Base-by-base conservation (phyloP, 2,888 invertebrate genomes). In the Polia nebulosa region DNA sequence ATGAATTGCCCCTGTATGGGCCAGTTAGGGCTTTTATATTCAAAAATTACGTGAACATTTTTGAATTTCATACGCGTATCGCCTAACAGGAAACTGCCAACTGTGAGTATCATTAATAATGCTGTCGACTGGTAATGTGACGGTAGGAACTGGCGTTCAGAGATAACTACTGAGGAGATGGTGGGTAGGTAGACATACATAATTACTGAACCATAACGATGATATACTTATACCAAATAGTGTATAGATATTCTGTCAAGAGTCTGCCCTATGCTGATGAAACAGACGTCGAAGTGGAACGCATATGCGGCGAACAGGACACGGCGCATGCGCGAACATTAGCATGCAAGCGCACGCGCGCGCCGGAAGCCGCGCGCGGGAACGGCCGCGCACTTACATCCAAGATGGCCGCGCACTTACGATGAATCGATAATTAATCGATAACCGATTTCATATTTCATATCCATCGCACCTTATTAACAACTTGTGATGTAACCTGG, bases 361-460 rank as follows among this genome's bases (percentile, higher is more conserved):
- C 91, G 92, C 93, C 95, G 95, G 95, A 95, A 95, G 93, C 91
- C 93, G 91, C 88, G 88, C 91, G 88, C 90, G 90, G 90, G 90
- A 95, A 94, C 92, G 92, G 92, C 91, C 90, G 91, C 89, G 88
- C 90, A 90, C 91, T 91, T 88, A 91, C 90, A 93, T 90, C 92
- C 94, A 94, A 94, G 88, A 94, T 95, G 95, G 94, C 94, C 88
- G 89, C 89, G 91, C 86, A 93, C 91, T 90, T 90, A 90, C 92
- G 87, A 91, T 92, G 93, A 95, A 95, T 95, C 94, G 91, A 94
- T 95, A 95, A 95, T 95, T 93, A 94, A 92, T 87, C 89, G 92
- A 94, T 92, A 93, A 92, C 90, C 91, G 92, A 94, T 93, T 94
- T 94, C 93, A 94, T 94, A 95, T 93, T 94, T 94, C 90, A 84